Base-by-base conservation (phyloP, 2,113 vertebrate genomes). In the Heterotis niloticus region DNA sequence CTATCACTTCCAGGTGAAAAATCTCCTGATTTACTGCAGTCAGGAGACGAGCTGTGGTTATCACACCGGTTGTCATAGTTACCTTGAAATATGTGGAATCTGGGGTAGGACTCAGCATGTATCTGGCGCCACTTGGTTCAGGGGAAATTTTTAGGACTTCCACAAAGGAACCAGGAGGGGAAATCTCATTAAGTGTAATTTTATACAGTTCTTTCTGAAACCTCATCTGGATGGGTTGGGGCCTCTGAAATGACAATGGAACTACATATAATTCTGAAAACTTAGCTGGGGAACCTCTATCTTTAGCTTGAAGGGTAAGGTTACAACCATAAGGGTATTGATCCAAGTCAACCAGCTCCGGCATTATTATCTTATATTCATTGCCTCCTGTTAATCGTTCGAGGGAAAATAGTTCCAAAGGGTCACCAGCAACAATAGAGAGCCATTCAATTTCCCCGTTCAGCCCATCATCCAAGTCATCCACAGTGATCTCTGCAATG, bases 361-460 rank as follows among this genome's bases (percentile, higher is more conserved):
- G 93, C 62, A 90, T 92, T 88, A 95, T 96, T 71, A 99, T 91
- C 87, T 92, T 92, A 81, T 95, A 98, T 34, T 95, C 94, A 14
- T 95, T 96, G 64, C 94, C 91, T 84, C 92, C 90, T 80, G 94
- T 91, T 10, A 94, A 95, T 82, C 93, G 94, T 70, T 92, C 91
- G 82, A 99, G 86, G 67, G 92, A 87, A 89, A 99, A 99, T 74
- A 96, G 95, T 72, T 96, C 95, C 34, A 93, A 82, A 0, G 93
- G 92, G 86, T 99, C 97, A 80, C 97, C 97, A 52, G 94, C 93
- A 77, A 96, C 92, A 29, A 99, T 95, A 62, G 94, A 92, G 84
- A 98, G 90, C 84, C 96, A 96, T 67, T 98, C 96, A 44, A 99
- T 96, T 84, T 97, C 95, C 76, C 96, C 98, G 78, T 96, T 94